A percentile compares a stretch with the other conserved stretches of the same genome.
phyloP scores from a whole-genome alignment of 2,888 invertebrate species.

The Helleia helle region DNA sequence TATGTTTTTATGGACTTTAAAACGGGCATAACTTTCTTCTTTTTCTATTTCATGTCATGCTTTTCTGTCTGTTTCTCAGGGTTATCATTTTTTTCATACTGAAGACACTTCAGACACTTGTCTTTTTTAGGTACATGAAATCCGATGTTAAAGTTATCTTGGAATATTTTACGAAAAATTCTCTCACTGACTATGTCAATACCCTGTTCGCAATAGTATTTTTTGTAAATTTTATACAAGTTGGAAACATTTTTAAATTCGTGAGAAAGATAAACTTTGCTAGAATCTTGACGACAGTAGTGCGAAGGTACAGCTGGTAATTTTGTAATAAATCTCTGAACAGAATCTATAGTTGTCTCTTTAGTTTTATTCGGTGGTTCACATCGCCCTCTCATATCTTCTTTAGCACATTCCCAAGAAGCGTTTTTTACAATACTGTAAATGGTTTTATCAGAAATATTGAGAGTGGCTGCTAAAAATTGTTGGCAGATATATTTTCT shows the following conservation, averaged over 20 bases:
- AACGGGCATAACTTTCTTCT: conserved; percentile 1
- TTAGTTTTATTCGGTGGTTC: conserved; percentile 18
- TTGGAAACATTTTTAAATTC: conserved; percentile 16
- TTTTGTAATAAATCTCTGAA: conserved; percentile 18
- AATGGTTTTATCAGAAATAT: conserved; percentile 3
- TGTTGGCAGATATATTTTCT: neutral
- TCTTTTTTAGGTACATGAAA: conserved; percentile 23
- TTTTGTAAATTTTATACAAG: conserved; percentile 19
- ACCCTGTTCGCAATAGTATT: conserved; percentile 7
- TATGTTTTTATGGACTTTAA: conserved; percentile 4
- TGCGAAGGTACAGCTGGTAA: conserved; percentile 22
- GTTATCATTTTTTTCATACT: too few species aligned
- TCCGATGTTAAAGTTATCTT: conserved; percentile 20
- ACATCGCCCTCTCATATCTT: conserved; percentile 18
- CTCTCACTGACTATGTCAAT: conserved; percentile 19
- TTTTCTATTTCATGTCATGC: neutral
- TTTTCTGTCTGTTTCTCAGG: too few species aligned
- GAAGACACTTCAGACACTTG: conserved; percentile 20
- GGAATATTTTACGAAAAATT: conserved; percentile 21
- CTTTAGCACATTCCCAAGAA: conserved; percentile 12
- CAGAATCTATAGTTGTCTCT: conserved; percentile 1
- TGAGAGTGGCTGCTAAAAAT: conserved; percentile 1
- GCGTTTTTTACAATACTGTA: neutral
- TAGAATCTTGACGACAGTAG: conserved; percentile 21
- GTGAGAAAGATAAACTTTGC: conserved; percentile 12